Evolutionary conservation across 2,113 vertebrate genomes (phyloP).

Genomic region (Nibea albiflora): DNA sequence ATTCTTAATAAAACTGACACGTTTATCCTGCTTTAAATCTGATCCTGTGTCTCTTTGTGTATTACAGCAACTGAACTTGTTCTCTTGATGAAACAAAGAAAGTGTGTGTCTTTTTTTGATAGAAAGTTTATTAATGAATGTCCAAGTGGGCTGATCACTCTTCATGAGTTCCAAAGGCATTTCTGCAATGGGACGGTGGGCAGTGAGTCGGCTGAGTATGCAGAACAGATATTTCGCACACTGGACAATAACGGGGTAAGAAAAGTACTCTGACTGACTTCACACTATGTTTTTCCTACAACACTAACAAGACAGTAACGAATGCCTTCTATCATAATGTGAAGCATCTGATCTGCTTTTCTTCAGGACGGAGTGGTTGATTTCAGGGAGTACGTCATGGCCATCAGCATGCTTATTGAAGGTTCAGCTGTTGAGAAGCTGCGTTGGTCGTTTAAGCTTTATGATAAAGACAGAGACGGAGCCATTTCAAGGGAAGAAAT

Average conservation of each 20-base stretch:
- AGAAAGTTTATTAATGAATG: constrained; percentile 82
- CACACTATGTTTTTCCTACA: not conserved
- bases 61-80: not conserved
- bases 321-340: not conserved
- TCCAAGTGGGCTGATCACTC: constrained; percentile 77
- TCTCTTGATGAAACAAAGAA: not conserved
- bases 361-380: constrained; percentile 75
- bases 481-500: constrained; percentile 75
- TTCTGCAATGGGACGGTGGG: constrained; percentile 81
- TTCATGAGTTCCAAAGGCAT: constrained; percentile 81
- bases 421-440: constrained; percentile 80
- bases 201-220: constrained; percentile 71
- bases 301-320: not conserved
- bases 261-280: not conserved
- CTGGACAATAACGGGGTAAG: constrained; percentile 78
- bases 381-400: constrained; percentile 81
- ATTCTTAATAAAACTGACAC: constrained; percentile 43
- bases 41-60: not conserved
- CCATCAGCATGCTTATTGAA: constrained; percentile 76
- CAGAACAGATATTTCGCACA: constrained; percentile 79
- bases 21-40: not conserved
- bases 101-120: constrained; percentile 3
- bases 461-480: constrained; percentile 79
- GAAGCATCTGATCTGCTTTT: not conserved
- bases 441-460: constrained; percentile 83